Evolutionary conservation across 2,113 vertebrate genomes (phyloP).

Genomic region (Condylura cristata): DNA sequence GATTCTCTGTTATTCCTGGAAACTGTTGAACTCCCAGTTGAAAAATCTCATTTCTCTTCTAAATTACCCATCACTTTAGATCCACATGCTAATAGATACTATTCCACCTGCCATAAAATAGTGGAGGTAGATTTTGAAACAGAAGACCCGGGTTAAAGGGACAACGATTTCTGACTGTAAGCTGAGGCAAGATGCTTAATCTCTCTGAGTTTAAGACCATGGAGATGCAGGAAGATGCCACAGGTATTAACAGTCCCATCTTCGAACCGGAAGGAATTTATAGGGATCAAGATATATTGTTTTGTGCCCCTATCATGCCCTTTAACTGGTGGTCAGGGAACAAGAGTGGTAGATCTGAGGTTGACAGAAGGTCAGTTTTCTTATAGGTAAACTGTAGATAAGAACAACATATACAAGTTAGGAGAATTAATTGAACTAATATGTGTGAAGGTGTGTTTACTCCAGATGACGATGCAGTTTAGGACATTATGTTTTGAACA

Average conservation of each 20-base stretch:
- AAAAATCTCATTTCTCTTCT: neutral
- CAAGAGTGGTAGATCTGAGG: neutral
- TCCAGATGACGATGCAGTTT: slow-evolving; percentile 37
- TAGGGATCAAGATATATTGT: neutral
- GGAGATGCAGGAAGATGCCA: neutral
- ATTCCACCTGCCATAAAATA: neutral
- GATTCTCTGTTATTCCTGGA: slow-evolving; percentile 28
- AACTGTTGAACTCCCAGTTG: neutral
- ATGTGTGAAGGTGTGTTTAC: neutral
- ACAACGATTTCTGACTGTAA: neutral
- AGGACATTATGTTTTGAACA: slow-evolving; percentile 67
- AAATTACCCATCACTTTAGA: neutral
- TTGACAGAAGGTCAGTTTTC: neutral
- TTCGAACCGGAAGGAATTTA: neutral
- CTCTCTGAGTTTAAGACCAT: neutral
- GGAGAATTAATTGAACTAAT: neutral
- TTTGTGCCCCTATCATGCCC: neutral
- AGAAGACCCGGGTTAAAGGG: neutral
- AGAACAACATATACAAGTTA: neutral
- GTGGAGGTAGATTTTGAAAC: neutral
- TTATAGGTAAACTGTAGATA: neutral
- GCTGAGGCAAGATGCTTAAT: neutral
- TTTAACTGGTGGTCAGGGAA: neutral
- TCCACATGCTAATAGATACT: neutral
- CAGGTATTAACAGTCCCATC: neutral